Percentiles rank a stretch among this genome's conserved stretches.
Conservation (phyloP, 2,888 invertebrate species). For the Elgonia sp. region DNA sequence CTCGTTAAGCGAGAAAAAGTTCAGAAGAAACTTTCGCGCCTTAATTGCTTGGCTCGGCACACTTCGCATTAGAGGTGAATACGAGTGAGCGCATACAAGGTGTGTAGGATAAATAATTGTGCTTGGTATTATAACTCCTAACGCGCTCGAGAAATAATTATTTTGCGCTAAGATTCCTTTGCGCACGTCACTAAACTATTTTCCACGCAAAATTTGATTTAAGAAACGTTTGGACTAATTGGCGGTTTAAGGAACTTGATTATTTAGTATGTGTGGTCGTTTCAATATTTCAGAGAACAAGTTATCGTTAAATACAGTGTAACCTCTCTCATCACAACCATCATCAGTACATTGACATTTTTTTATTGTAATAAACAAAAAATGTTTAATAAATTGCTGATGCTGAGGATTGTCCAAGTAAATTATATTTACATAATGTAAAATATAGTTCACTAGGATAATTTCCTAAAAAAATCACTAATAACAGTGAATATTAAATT, state of each 20-base stretch:
- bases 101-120: slow-evolving; percentile 74
- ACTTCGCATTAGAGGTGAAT: slow-evolving; percentile 73
- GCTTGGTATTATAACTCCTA: slow-evolving; percentile 65
- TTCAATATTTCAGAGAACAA: too few species aligned
- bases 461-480: too few species aligned
- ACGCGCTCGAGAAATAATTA: slow-evolving; percentile 72
- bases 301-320: too few species aligned
- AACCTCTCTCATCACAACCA: too few species aligned
- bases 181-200: slow-evolving; percentile 27
- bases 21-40: slow-evolving; percentile 74
- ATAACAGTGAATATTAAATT: too few species aligned
- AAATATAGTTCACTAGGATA: too few species aligned
- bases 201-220: slow-evolving; percentile 36
- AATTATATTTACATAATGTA: too few species aligned
- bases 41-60: slow-evolving; percentile 75
- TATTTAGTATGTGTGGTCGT: too few species aligned
- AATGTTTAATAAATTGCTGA: too few species aligned
- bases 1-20: slow-evolving; percentile 76
- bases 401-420: too few species aligned
- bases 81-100: slow-evolving; percentile 71
- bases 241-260: not conserved
- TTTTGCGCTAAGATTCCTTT: slow-evolving; percentile 53
- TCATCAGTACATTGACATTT: too few species aligned
- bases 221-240: slow-evolving; percentile 20
- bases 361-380: too few species aligned